These are phyloP conservation scores for Pseudeuparius sepicola DNA, from an alignment of 2,888 invertebrate species.

Conservation along the genomic window DNA sequence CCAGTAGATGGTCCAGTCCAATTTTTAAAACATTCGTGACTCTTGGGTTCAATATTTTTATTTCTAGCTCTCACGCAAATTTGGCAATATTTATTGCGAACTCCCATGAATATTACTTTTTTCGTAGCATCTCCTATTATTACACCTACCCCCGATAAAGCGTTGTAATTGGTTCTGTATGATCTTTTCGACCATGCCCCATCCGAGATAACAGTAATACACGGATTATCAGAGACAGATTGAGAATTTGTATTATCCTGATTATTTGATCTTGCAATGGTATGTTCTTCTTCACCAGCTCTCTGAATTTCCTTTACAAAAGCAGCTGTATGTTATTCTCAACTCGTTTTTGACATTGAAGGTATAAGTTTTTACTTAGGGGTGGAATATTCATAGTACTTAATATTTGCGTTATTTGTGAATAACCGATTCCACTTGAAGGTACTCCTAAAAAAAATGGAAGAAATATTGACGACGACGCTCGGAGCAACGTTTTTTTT, in stretches of 20 bases:
- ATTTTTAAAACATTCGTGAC: slow-evolving; percentile 32
- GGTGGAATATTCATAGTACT: slow-evolving; percentile 13
- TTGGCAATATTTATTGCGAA: slow-evolving; percentile 30
- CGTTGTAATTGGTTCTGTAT: slow-evolving; percentile 25
- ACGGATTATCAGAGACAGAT: too few relatives aligned
- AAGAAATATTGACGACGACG: too few relatives aligned
- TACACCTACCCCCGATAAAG: slow-evolving; percentile 29
- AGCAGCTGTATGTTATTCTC: too few relatives aligned
- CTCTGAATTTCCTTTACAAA: too few relatives aligned
- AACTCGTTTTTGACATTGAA: too few relatives aligned
- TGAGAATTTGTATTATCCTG: too few relatives aligned
- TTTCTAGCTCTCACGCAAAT: slow-evolving; percentile 26
- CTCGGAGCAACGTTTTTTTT: too few relatives aligned
- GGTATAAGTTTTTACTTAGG: too few relatives aligned
- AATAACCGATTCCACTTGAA: slow-evolving; percentile 12
- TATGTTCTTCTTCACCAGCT: slow-evolving; percentile 11
- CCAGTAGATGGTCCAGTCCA: slow-evolving; percentile 28
- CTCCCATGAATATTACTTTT: slow-evolving; percentile 28
- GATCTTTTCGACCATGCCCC: slow-evolving; percentile 27
- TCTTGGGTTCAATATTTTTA: slow-evolving; percentile 14
- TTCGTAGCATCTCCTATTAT: slow-evolving; percentile 22
- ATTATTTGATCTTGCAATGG: slow-evolving; percentile 7
- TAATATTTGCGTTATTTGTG: slow-evolving; percentile 5
- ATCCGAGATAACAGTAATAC: slow-evolving; percentile 27
- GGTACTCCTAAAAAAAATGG: too few relatives aligned